Conservation (phyloP, 2,888 invertebrate species). For the Capitulum mitella region DNA sequence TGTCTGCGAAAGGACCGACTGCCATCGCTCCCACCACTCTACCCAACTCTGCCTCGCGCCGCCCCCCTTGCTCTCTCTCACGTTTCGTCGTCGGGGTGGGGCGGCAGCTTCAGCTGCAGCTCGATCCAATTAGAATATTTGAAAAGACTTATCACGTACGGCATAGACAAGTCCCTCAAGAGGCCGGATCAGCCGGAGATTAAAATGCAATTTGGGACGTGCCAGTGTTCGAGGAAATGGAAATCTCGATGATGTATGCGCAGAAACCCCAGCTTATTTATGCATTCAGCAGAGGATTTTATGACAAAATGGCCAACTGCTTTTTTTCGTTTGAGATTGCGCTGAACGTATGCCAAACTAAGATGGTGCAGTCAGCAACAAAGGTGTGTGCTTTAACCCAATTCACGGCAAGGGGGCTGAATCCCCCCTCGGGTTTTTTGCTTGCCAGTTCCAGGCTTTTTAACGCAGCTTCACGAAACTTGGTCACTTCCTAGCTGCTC, state of each 20-base stretch:
- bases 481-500: too few species aligned
- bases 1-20: too few species aligned
- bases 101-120: background rate
- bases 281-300: background rate
- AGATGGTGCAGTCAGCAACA: too few species aligned
- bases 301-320: background rate
- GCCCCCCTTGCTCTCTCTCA: background rate
- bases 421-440: too few species aligned
- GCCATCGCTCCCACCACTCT: background rate
- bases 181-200: background rate
- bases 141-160: slow-evolving; percentile 8
- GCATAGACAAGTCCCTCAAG: slow-evolving; percentile 6
- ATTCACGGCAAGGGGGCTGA: too few species aligned
- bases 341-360: too few species aligned
- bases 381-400: too few species aligned
- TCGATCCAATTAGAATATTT: slow-evolving; percentile 15
- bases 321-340: too few species aligned
- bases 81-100: background rate
- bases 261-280: background rate
- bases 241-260: background rate
- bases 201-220: slow-evolving; percentile 16
- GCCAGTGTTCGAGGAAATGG: background rate
- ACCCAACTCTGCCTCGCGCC: too few species aligned
- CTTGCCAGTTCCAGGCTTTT: too few species aligned
- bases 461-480: too few species aligned